Conservation (phyloP, 1,140 invertebrate species). For the Fragariocoptes setiger region DNA sequence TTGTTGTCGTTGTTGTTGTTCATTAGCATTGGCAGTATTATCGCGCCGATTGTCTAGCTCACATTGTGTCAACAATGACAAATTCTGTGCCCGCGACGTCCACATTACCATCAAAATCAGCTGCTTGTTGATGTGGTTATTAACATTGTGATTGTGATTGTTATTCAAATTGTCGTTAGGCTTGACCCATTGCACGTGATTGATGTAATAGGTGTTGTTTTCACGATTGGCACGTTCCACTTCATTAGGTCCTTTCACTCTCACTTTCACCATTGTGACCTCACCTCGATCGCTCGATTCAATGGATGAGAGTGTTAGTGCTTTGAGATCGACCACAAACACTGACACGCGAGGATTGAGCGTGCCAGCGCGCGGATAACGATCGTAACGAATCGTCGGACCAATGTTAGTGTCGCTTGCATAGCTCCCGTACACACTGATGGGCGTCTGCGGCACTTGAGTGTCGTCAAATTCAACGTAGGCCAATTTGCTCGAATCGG, state of each 20-base stretch:
- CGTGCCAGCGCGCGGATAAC: not conserved
- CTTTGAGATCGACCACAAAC: not conserved
- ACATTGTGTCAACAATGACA: not conserved
- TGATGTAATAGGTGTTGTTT: not conserved
- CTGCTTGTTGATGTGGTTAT: not conserved
- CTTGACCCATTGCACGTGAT: not conserved
- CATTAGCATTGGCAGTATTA: conserved; percentile 1
- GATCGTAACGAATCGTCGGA: not conserved
- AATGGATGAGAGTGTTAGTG: not conserved
- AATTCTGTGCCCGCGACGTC: not conserved
- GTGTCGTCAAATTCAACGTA: not conserved
- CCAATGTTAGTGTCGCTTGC: not conserved
- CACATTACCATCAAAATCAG: not conserved
- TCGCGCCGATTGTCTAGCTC: not conserved
- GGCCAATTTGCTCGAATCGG: not conserved
- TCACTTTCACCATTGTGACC: too few species aligned
- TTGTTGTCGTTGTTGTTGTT: not conserved
- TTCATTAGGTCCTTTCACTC: not conserved
- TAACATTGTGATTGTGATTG: not conserved
- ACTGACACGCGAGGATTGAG: not conserved
- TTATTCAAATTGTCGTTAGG: not conserved
- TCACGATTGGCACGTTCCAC: too few species aligned
- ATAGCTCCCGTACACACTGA: not conserved
- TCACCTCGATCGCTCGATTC: not conserved
- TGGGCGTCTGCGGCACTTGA: not conserved